A percentile compares a stretch with the other conserved stretches of the same genome.
These are phyloP conservation scores for Telenomus remus DNA, from an alignment of 1,140 invertebrate species.

Conservation along the genomic window DNA sequence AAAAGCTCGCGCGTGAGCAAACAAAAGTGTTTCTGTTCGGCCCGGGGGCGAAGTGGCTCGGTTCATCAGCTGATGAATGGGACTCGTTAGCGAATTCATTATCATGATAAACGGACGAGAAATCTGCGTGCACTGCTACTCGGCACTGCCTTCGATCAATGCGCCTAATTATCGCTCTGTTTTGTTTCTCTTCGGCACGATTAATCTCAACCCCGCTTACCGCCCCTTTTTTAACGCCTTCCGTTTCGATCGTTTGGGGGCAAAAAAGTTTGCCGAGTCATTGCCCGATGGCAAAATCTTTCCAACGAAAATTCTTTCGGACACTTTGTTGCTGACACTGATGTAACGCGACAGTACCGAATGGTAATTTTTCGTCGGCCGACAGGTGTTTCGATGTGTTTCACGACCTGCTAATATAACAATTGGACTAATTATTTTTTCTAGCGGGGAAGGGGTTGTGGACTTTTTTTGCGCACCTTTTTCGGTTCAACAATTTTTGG, in stretches of 20 bases:
- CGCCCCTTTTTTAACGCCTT: constrained; percentile 10
- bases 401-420: too few species aligned
- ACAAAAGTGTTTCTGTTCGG: constrained; percentile 44
- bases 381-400: constrained; percentile 11
- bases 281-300: too few species aligned
- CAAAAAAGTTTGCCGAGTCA: constrained; percentile 4
- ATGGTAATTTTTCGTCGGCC: constrained; percentile 51
- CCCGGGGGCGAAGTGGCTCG: constrained; percentile 29
- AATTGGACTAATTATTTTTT: constrained; percentile 24
- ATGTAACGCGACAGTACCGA: constrained; percentile 41
- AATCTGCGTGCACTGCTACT: constrained; percentile 19
- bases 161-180: constrained; percentile 28
- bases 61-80: constrained; percentile 44
- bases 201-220: constrained; percentile 26
- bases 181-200: constrained; percentile 29
- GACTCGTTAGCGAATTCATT: constrained; percentile 56
- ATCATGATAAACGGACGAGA: constrained; percentile 46
- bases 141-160: constrained; percentile 30
- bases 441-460: background rate
- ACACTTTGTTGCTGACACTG: constrained; percentile 36
- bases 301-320: constrained; percentile 50
- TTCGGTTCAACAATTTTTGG: background rate
- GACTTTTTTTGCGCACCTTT: background rate
- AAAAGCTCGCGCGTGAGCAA: constrained; percentile 5
- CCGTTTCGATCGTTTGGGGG: constrained; percentile 40